These are phyloP conservation scores for Benthosema pterotum DNA, from an alignment of 2,797 vertebrate genomes.

Conservation along the genomic window DNA sequence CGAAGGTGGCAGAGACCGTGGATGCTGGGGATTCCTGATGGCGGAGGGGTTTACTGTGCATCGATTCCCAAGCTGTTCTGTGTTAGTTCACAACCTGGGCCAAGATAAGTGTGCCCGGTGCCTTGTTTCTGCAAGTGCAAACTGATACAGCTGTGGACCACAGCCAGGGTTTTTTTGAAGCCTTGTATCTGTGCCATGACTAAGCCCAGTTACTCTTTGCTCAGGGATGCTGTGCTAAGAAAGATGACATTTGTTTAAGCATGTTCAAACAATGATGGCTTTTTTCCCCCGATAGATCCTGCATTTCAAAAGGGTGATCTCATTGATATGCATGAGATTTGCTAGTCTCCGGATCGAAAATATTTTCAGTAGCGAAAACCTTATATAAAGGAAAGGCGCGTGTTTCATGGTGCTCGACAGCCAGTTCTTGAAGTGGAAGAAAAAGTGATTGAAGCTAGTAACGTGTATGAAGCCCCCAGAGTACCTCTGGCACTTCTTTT, in stretches of 20 bases:
- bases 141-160: background rate
- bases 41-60: constrained; percentile 36
- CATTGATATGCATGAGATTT: constrained; percentile 39
- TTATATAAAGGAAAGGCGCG: background rate
- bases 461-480: background rate
- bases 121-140: constrained; percentile 15
- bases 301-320: constrained; percentile 27
- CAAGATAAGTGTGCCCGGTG: constrained; percentile 13
- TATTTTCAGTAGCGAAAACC: background rate
- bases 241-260: constrained; percentile 63
- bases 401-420: background rate
- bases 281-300: constrained; percentile 29
- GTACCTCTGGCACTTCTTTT: background rate
- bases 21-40: constrained; percentile 25
- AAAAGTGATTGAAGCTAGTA: background rate
- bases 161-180: constrained; percentile 4
- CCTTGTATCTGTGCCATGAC: constrained; percentile 11
- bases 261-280: constrained; percentile 51
- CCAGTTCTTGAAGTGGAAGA: background rate
- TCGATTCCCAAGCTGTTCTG: constrained; percentile 12
- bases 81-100: constrained; percentile 11
- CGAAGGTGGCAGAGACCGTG: constrained; percentile 20
- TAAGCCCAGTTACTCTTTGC: constrained; percentile 55
- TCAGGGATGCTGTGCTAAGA: constrained; percentile 29
- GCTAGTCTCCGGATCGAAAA: background rate